phyloP scores from a whole-genome alignment of 2,888 invertebrate genomes.

The Leptinotarsa juncta region DNA sequence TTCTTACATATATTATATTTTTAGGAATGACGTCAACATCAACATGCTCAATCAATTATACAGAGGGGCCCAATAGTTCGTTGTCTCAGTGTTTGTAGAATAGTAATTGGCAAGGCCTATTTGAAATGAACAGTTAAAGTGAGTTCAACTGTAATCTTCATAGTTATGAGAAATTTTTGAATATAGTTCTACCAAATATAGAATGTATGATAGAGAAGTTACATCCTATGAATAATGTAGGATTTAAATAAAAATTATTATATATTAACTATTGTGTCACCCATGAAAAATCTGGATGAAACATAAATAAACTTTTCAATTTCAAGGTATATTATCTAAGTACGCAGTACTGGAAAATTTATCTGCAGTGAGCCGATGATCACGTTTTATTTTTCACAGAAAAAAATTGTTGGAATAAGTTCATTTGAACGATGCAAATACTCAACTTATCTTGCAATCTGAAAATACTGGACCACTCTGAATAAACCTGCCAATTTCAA shows the following conservation, averaged over 20 bases:
- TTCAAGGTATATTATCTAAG: background rate
- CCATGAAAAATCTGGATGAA: too few species aligned
- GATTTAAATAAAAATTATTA: too few species aligned
- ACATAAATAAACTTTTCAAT: too few species aligned
- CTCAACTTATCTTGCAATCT: background rate
- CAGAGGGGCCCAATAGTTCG: background rate
- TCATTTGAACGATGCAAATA: background rate
- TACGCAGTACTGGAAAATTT: background rate
- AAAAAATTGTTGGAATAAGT: background rate
- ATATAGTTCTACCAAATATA: too few species aligned
- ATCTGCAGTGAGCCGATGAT: background rate
- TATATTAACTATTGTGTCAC: too few species aligned
- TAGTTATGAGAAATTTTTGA: too few species aligned
- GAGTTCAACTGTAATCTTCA: background rate
- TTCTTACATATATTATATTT: constrained; percentile 7
- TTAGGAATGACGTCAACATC: constrained; percentile 12
- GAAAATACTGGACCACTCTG: constrained; percentile 8
- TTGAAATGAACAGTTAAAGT: background rate
- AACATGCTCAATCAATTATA: background rate
- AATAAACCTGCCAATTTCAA: background rate
- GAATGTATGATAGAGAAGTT: too few species aligned
- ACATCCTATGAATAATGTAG: too few species aligned
- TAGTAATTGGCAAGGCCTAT: background rate
- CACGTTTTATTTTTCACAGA: background rate
- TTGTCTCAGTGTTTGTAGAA: background rate